Evolutionary conservation across 2,797 vertebrate species (phyloP).

Genomic region (Pelochelys cantorii): DNA sequence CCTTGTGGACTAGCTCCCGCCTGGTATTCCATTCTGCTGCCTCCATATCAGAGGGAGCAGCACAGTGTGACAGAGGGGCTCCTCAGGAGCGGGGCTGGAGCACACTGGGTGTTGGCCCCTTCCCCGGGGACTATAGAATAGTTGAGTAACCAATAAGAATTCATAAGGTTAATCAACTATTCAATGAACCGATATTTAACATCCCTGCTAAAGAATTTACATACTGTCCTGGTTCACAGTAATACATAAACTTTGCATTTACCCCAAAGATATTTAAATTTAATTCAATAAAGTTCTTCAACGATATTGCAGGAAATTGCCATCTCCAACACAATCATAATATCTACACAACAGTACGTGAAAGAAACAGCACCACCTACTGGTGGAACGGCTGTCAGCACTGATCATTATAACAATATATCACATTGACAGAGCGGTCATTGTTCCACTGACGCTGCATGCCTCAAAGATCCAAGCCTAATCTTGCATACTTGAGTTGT

Average conservation of each 20-base stretch:
- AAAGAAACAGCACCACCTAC: not conserved
- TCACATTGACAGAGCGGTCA: not conserved
- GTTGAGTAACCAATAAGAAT: no score
- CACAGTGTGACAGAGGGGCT: no score
- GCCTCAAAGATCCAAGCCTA: not conserved
- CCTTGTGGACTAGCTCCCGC: no score
- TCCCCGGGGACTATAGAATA: no score
- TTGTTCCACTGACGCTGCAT: not conserved
- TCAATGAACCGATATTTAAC: no score
- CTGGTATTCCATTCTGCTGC: no score
- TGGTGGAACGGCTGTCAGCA: not conserved
- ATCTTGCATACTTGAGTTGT: not conserved
- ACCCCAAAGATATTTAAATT: not conserved
- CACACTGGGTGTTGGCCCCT: no score
- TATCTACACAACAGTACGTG: not conserved
- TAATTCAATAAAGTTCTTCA: not conserved
- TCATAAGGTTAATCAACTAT: no score
- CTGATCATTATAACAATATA: not conserved
- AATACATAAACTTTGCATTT: not conserved
- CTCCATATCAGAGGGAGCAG: no score
- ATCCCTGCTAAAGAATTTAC: not conserved
- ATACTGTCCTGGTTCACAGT: not conserved
- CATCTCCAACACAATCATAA: not conserved
- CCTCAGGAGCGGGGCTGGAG: no score
- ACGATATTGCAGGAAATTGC: not conserved